A percentile compares a stretch with the other conserved stretches of the same genome.
Conservation (phyloP, 2,888 invertebrate species). For the Sisyra nigra region DNA sequence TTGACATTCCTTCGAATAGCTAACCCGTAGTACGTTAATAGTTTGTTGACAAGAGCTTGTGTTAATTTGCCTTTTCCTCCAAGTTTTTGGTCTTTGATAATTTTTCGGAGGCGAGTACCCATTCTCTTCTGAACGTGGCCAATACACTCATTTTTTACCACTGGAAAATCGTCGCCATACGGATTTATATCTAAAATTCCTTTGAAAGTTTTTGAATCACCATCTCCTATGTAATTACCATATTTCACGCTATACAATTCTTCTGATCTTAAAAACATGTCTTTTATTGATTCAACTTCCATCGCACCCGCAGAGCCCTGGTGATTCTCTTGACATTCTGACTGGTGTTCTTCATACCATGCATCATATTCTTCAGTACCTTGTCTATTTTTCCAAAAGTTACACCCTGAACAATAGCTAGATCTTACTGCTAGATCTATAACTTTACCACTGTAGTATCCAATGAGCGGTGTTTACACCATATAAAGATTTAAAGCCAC, state of each 20-base stretch:
- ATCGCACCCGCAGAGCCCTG: not conserved
- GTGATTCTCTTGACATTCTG: slow-evolving; percentile 1
- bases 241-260: not conserved
- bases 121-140: slow-evolving; percentile 8
- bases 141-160: slow-evolving; percentile 4
- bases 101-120: slow-evolving; percentile 10
- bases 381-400: slow-evolving; percentile 4
- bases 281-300: not conserved
- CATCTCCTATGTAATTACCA: not conserved
- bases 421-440: slow-evolving; percentile 7
- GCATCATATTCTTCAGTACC: slow-evolving; percentile 9
- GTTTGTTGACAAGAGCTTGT: slow-evolving; percentile 11
- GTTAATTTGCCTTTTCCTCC: no score
- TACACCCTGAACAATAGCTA: slow-evolving; percentile 8
- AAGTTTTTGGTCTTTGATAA: slow-evolving; percentile 9
- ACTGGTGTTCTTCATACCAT: slow-evolving; percentile 10
- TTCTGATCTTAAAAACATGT: not conserved
- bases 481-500: slow-evolving; percentile 14
- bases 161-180: not conserved
- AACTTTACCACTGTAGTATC: slow-evolving; percentile 8
- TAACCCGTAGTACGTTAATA: slow-evolving; percentile 10
- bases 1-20: no score
- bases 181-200: not conserved
- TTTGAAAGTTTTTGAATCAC: not conserved
- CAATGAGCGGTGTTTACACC: slow-evolving; percentile 12